Base-by-base conservation (phyloP, 2,113 vertebrate species). In the Hypocryptadius cinnamomeus region DNA sequence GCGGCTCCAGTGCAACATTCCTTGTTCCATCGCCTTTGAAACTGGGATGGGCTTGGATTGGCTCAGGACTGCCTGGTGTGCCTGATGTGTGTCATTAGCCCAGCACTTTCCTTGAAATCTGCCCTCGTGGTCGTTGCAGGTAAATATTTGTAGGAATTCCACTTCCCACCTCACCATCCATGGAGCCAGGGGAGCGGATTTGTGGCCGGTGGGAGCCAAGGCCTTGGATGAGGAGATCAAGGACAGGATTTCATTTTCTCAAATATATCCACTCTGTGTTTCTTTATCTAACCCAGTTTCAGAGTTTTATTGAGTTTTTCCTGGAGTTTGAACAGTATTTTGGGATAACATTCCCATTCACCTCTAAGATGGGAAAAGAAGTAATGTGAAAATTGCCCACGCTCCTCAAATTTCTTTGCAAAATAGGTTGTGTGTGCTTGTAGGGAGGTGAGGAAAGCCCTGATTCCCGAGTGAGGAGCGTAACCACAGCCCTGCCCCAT, bases 141-240 rank as follows among this genome's bases (percentile, higher is more conserved):
- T 85, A 22, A 78, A 63, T 54, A 30, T 64, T 64, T 77, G 35
- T 35, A 27, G 82, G 35, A 18, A 53, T 44, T 88, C 20, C 72
- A 33, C 47, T 54, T 15, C 1, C 51, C 0, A 0, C 53, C 60
- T 48, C 31, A 8, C 82, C 76, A 5, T 35, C 76, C 69, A 0
- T 9, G 23, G 45, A 59, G 28, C 57, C 1, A 1, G 1, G 1
- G 61, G 44, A 74, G 51, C 0, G 1, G 70, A 39, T 88, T 53
- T 60, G 56, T 51, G 65, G 11, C 50, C 71, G 1, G 2, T 0
- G 3, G 65, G 65, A 84, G 35, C n/a, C 30, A 71, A 74, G 73
- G 48, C 63, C 86, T 64, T 0, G 2, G 54, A 28, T n/a, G 42
- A 79, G 57, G 70, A 74, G 35, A 64, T 16, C 8, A 8, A 51